A percentile compares a stretch with the other conserved stretches of the same genome.
Evolutionary conservation across 2,113 vertebrate species (phyloP).

Genomic region (Malurus cyaneus): DNA sequence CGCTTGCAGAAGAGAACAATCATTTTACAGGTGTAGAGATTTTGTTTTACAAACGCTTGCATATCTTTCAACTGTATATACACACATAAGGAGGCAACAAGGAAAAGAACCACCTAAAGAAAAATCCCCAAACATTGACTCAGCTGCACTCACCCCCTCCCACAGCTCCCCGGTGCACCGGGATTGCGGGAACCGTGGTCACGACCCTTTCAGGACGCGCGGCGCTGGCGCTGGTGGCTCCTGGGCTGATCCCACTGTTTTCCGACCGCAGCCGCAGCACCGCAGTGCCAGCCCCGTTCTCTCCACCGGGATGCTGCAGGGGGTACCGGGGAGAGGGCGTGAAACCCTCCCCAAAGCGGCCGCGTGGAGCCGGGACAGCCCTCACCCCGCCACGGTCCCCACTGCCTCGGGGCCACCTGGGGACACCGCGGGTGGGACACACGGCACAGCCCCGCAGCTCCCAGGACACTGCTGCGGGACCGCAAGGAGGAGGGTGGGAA

Average conservation of each 20-base stretch:
- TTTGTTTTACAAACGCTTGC: too few species aligned
- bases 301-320: rapidly evolving
- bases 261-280: not conserved
- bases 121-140: not conserved
- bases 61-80: too few species aligned
- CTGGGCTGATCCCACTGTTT: not conserved
- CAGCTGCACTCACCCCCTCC: not conserved
- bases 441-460: not conserved
- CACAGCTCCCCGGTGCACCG: not conserved
- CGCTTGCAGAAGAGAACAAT: not conserved
- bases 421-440: too few species aligned
- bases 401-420: not conserved
- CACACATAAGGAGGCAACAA: not conserved
- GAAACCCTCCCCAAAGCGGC: not conserved
- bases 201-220: not conserved
- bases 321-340: not conserved
- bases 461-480: too few species aligned
- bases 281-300: not conserved
- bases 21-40: not conserved
- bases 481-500: not conserved
- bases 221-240: rapidly evolving
- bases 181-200: not conserved
- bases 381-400: rapidly evolving
- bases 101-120: not conserved
- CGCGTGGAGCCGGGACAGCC: rapidly evolving